phyloP scores from a whole-genome alignment of 1,140 invertebrate genomes.

The Megalopta genalis region DNA sequence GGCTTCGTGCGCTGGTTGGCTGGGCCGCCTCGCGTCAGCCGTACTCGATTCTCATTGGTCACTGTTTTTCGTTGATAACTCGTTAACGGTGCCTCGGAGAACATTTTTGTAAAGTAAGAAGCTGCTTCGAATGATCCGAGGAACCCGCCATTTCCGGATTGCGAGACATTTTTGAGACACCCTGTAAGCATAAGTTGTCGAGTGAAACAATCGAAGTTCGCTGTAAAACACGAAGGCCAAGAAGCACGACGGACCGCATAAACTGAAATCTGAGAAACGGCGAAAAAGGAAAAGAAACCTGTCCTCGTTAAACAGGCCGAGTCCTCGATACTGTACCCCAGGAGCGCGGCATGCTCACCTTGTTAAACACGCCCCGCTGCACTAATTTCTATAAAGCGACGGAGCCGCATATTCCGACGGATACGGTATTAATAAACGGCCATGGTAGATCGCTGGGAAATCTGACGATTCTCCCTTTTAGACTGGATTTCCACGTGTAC shows the following conservation, averaged over 20 bases:
- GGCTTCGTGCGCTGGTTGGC: no score
- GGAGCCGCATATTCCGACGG: slow-evolving; percentile 35
- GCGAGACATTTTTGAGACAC: no score
- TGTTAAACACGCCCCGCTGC: slow-evolving; percentile 52
- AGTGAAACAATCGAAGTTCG: not conserved
- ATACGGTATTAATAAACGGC: slow-evolving; percentile 55
- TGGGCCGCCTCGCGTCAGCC: no score
- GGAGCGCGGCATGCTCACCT: slow-evolving; percentile 35
- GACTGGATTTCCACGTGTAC: slow-evolving; percentile 13
- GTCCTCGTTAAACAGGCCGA: slow-evolving; percentile 37
- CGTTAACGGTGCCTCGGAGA: no score
- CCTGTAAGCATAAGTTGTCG: no score
- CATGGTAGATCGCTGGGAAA: slow-evolving; percentile 28
- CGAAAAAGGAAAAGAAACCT: slow-evolving; percentile 20
- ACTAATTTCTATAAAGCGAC: slow-evolving; percentile 59
- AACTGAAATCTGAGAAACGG: not conserved
- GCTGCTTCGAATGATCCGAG: no score
- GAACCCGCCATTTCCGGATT: no score
- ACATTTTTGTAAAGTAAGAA: no score
- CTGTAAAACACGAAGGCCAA: not conserved
- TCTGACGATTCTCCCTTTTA: slow-evolving; percentile 37
- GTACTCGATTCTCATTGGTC: no score
- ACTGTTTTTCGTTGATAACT: no score
- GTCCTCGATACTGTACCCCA: slow-evolving; percentile 40
- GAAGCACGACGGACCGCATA: no score